These are phyloP conservation scores for Puntigrus tetrazona DNA, from an alignment of 2,113 vertebrate genomes.

Conservation along the genomic window DNA sequence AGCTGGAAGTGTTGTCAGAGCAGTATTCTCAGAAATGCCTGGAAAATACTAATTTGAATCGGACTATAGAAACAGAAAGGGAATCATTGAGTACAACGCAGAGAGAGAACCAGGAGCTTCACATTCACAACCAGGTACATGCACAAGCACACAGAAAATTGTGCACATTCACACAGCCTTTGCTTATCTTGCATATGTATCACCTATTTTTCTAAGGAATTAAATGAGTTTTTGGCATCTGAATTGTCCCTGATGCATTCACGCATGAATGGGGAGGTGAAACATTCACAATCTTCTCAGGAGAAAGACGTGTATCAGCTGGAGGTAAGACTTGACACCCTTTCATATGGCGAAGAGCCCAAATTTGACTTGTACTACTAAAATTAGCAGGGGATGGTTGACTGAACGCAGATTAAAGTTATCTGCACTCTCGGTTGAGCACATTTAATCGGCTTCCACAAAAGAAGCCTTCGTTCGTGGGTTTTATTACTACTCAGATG, in stretches of 20 bases:
- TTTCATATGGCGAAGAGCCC: not conserved
- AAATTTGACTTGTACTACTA: not conserved
- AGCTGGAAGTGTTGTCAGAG: conserved; percentile 89
- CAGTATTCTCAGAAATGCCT: conserved; percentile 95
- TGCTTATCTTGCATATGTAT: not conserved
- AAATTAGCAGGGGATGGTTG: conserved; percentile 12
- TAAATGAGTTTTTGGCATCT: conserved; percentile 84
- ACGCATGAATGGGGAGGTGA: conserved; percentile 76
- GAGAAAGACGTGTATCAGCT: conserved; percentile 84
- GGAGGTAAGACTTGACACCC: conserved; percentile 74
- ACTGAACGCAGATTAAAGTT: not conserved
- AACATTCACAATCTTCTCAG: conserved; percentile 75
- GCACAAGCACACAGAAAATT: not conserved
- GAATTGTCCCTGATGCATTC: conserved; percentile 81
- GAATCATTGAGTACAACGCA: conserved; percentile 84
- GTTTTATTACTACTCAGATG: not conserved
- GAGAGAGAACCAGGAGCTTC: conserved; percentile 88
- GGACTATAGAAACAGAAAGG: conserved; percentile 85
- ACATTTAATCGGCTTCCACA: not conserved
- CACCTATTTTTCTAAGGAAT: conserved; percentile 72
- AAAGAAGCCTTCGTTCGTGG: not conserved
- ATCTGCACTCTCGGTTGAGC: not conserved
- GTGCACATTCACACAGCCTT: not conserved
- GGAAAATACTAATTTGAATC: conserved; percentile 87
- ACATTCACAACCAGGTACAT: conserved; percentile 84